phyloP scores from a whole-genome alignment of 2,113 vertebrate species.

The Paralichthys olivaceus region DNA sequence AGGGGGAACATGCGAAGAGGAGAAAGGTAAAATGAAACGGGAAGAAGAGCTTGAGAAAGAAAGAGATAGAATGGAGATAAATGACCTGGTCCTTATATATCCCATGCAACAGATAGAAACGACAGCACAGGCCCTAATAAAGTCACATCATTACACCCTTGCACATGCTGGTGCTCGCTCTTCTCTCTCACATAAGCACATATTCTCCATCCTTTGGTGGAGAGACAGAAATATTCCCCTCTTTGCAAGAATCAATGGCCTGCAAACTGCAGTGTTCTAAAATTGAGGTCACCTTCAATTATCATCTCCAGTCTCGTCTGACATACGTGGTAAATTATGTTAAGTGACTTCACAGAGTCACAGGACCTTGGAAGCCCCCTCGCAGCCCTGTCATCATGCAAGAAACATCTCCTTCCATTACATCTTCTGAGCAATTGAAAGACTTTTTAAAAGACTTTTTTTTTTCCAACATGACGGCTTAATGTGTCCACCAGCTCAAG shows the following conservation, averaged over 20 bases:
- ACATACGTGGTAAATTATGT: constrained; percentile 62
- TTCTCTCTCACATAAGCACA: constrained; percentile 9
- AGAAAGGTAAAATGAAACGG: constrained; percentile 33
- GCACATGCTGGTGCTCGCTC: background rate
- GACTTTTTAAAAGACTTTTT: background rate
- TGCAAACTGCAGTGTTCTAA: constrained; percentile 51
- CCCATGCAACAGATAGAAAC: constrained; percentile 27
- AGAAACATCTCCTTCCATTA: constrained; percentile 45
- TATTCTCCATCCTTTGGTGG: constrained; percentile 42
- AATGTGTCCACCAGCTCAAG: constrained; percentile 27
- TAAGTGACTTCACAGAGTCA: constrained; percentile 58
- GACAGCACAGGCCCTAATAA: constrained; percentile 33
- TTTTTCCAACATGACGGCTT: constrained; percentile 11
- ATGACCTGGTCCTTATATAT: constrained; percentile 41
- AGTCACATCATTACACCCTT: constrained; percentile 50
- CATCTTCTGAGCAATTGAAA: constrained; percentile 48
- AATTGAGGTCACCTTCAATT: constrained; percentile 76
- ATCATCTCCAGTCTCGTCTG: constrained; percentile 43
- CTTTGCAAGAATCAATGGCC: constrained; percentile 52
- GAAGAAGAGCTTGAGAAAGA: constrained; percentile 8
- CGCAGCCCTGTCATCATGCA: constrained; percentile 5
- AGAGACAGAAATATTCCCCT: constrained; percentile 28
- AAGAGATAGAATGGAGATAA: constrained; percentile 17
- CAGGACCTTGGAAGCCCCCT: constrained; percentile 36
- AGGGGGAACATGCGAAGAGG: constrained; percentile 1